A percentile compares a stretch with the other conserved stretches of the same genome.
Evolutionary conservation across 1,140 invertebrate genomes (phyloP).

Genomic region (Bicyclus anynana): DNA sequence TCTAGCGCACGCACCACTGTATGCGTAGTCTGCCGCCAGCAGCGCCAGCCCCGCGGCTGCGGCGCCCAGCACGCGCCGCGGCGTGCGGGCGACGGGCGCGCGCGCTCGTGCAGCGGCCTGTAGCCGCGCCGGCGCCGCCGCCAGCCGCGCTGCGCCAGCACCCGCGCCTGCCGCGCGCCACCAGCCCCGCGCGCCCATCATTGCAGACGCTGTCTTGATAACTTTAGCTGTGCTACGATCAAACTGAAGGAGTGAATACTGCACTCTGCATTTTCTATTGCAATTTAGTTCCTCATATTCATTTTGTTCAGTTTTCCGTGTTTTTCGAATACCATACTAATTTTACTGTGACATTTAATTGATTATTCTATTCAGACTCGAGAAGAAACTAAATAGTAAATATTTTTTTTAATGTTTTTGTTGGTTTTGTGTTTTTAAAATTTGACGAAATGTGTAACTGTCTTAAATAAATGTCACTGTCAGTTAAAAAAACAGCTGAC

Average conservation of each 20-base stretch:
- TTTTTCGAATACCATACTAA: neutral
- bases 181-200: neutral
- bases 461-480: no score
- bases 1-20: slow-evolving; percentile 43
- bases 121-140: neutral
- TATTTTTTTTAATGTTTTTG: no score
- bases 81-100: neutral
- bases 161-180: neutral
- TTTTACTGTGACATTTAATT: no score
- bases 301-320: neutral
- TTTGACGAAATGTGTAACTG: no score
- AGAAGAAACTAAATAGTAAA: no score
- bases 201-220: neutral
- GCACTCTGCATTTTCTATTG: neutral
- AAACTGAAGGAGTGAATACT: neutral
- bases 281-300: neutral
- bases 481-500: no score
- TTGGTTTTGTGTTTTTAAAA: no score
- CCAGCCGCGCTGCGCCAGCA: neutral
- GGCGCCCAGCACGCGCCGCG: slow-evolving; percentile 20
- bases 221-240: neutral
- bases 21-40: slow-evolving; percentile 52
- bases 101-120: neutral
- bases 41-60: slow-evolving; percentile 44
- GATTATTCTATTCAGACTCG: no score